phyloP scores from a whole-genome alignment of 2,888 invertebrate genomes.

The Tuta absoluta region DNA sequence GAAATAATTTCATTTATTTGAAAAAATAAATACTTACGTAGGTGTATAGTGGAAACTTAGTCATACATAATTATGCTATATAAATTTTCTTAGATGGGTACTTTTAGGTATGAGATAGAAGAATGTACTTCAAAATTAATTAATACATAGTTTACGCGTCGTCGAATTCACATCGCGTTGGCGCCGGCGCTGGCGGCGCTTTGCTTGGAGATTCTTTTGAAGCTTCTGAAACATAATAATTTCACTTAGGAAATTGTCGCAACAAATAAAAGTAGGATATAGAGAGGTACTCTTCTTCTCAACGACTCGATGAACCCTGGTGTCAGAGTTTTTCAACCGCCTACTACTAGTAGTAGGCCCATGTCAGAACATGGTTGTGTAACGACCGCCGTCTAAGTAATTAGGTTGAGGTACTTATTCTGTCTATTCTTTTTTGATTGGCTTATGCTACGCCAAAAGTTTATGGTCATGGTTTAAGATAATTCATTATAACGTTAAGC shows the following conservation, averaged over 20 bases:
- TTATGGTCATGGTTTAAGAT: no score
- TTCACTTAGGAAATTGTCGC: neutral
- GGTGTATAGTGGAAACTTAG: constrained; percentile 21
- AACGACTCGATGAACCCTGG: no score
- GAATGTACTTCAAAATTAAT: constrained; percentile 5
- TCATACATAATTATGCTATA: constrained; percentile 17
- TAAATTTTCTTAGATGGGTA: neutral
- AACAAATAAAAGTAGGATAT: no score
- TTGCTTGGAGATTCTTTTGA: constrained; percentile 56
- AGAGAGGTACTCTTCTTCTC: no score
- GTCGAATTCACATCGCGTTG: constrained; percentile 56
- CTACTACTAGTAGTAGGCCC: no score
- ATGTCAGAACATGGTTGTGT: no score
- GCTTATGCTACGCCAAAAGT: neutral
- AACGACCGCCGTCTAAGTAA: no score
- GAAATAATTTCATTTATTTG: constrained; percentile 5
- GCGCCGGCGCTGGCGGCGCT: constrained; percentile 45
- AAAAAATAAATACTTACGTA: neutral
- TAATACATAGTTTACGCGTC: constrained; percentile 43
- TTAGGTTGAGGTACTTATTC: no score
- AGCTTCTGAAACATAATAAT: constrained; percentile 43
- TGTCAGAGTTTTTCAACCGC: no score
- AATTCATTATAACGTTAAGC: neutral
- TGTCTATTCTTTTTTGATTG: no score
- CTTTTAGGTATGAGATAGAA: constrained; percentile 5